Percentiles rank a stretch among this genome's conserved stretches.
Conservation (phyloP, 2,888 invertebrate genomes). For the Drosophila nr. medialis region DNA sequence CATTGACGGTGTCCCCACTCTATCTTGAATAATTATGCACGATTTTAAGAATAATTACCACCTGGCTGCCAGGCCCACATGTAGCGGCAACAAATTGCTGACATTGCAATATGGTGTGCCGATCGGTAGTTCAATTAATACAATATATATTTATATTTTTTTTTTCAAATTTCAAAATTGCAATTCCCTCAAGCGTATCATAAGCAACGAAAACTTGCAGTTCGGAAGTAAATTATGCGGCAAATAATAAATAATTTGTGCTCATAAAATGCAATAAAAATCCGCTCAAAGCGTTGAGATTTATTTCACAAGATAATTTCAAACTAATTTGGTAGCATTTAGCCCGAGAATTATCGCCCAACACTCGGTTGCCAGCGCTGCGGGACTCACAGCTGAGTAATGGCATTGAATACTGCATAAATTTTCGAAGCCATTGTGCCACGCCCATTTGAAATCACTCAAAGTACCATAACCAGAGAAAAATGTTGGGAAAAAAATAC, state of each 20-base stretch:
- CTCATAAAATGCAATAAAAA: constrained; percentile 76
- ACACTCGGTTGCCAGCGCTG: constrained; percentile 39
- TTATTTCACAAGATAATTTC: constrained; percentile 75
- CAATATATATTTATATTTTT: neutral
- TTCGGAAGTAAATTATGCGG: constrained; percentile 76
- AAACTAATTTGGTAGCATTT: constrained; percentile 80
- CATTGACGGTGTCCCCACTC: constrained; percentile 27
- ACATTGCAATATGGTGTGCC: constrained; percentile 11
- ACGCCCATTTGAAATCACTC: constrained; percentile 71
- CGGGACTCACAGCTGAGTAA: constrained; percentile 68
- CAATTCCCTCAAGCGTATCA: constrained; percentile 30
- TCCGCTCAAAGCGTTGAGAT: constrained; percentile 63
- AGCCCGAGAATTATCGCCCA: constrained; percentile 63
- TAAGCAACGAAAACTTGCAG: constrained; percentile 59
- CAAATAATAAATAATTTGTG: constrained; percentile 78
- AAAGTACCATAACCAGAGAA: constrained; percentile 41
- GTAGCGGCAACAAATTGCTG: constrained; percentile 44
- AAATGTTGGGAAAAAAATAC: constrained; percentile 11
- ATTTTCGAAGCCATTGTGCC: constrained; percentile 46
- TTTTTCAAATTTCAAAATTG: constrained; percentile 17
- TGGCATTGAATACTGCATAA: constrained; percentile 78
- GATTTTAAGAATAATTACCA: constrained; percentile 75
- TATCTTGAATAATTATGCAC: constrained; percentile 72
- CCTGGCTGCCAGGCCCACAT: constrained; percentile 65
- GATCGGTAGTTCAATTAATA: constrained; percentile 21